Conservation (phyloP, 2,888 invertebrate genomes). For the Xestobium rufovillosum region DNA sequence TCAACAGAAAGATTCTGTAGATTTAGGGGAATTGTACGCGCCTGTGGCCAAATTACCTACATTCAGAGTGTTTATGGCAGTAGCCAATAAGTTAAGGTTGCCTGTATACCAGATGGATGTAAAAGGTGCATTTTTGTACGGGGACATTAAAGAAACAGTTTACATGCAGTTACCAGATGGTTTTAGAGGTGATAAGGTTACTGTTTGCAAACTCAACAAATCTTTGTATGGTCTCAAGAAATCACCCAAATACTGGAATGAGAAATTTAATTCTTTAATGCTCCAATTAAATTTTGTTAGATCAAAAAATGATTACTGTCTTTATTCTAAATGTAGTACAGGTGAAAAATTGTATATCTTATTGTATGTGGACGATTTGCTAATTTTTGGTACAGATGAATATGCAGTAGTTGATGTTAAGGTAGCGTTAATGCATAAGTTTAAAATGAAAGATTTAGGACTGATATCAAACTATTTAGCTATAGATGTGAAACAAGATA, state of each 20-base stretch:
- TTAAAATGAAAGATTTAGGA: constrained; percentile 9
- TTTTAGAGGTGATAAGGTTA: constrained; percentile 13
- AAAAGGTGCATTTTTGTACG: constrained; percentile 23
- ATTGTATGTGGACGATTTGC: constrained; percentile 22
- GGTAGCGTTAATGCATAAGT: constrained; percentile 9
- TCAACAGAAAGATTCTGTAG: constrained; percentile 14
- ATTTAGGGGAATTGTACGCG: constrained; percentile 19
- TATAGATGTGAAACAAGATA: too few species aligned
- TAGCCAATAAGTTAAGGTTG: constrained; percentile 16
- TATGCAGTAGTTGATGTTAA: constrained; percentile 18
- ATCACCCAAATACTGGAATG: constrained; percentile 24
- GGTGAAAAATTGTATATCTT: constrained; percentile 16
- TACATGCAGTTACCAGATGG: constrained; percentile 21
- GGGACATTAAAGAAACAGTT: constrained; percentile 24
- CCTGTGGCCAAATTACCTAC: constrained; percentile 25
- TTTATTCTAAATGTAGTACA: constrained; percentile 13
- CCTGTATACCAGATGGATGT: constrained; percentile 23
- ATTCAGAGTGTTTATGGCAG: constrained; percentile 22
- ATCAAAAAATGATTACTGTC: constrained; percentile 18
- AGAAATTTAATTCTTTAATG: constrained; percentile 21
- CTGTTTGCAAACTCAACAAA: constrained; percentile 19
- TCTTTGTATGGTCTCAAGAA: constrained; percentile 21
- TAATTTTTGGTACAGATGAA: constrained; percentile 18
- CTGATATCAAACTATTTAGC: constrained; percentile 5
- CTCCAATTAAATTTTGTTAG: constrained; percentile 12